These are phyloP conservation scores for Drosophila multiciliata DNA, from an alignment of 2,888 invertebrate species.

Conservation along the genomic window DNA sequence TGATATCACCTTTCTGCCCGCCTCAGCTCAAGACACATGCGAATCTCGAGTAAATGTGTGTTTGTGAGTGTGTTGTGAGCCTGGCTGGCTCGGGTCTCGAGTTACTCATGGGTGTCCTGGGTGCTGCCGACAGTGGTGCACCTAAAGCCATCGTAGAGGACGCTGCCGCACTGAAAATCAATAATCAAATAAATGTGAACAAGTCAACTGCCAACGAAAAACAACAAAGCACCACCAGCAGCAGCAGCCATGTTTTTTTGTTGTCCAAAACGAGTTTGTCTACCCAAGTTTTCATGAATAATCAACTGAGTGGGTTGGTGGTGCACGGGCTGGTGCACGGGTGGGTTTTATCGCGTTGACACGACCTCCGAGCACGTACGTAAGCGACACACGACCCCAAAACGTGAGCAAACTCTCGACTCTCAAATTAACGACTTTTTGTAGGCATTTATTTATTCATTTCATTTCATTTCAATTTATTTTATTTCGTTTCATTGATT, in stretches of 20 bases:
- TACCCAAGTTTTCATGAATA: constrained; percentile 30
- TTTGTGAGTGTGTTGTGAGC: constrained; percentile 34
- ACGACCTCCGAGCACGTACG: constrained; percentile 47
- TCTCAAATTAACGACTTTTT: constrained; percentile 51
- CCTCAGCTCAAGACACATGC: constrained; percentile 58
- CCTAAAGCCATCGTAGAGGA: constrained; percentile 57
- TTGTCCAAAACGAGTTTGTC: constrained; percentile 18
- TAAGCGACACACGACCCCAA: constrained; percentile 51
- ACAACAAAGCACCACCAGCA: constrained; percentile 14
- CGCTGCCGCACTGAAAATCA: constrained; percentile 63
- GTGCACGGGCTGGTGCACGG: not conserved
- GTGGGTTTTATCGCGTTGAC: constrained; percentile 7
- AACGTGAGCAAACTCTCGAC: constrained; percentile 58
- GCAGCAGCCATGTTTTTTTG: constrained; percentile 13
- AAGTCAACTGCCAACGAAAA: constrained; percentile 69
- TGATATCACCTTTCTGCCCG: constrained; percentile 67
- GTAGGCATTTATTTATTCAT: constrained; percentile 29
- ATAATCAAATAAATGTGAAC: constrained; percentile 72
- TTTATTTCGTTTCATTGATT: constrained; percentile 6
- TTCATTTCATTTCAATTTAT: constrained; percentile 2
- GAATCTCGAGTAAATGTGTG: constrained; percentile 49
- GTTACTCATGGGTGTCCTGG: constrained; percentile 57
- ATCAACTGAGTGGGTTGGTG: constrained; percentile 1
- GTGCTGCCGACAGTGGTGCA: constrained; percentile 52
- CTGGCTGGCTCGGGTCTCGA: constrained; percentile 46